phyloP scores from a whole-genome alignment of 2,888 invertebrate species.

The Doris montereyensis region DNA sequence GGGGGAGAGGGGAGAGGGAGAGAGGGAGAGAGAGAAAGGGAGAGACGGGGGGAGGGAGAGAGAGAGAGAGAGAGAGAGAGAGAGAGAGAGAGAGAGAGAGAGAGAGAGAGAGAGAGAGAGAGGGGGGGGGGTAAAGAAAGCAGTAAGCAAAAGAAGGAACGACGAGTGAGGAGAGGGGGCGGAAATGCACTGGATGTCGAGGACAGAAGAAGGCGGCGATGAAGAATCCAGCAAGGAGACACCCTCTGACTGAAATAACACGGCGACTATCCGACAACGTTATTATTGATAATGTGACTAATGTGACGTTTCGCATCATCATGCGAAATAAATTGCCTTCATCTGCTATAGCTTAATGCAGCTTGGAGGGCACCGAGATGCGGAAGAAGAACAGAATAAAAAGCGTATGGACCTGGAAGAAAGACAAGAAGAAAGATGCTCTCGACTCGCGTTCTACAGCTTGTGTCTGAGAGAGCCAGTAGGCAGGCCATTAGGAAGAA shows the following conservation, averaged over 20 bases:
- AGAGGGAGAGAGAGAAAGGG: too few relatives aligned
- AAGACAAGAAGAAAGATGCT: too few relatives aligned
- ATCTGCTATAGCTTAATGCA: too few relatives aligned
- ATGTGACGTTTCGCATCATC: too few relatives aligned
- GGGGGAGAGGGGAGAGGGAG: neutral
- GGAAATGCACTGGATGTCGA: neutral
- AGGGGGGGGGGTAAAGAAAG: neutral
- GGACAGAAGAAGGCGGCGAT: neutral
- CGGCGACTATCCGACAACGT: neutral
- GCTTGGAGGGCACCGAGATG: neutral
- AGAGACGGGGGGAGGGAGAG: neutral
- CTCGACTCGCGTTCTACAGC: too few relatives aligned
- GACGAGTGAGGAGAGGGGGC: neutral
- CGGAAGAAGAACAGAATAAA: neutral
- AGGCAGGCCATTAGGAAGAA: too few relatives aligned
- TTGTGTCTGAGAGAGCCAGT: too few relatives aligned
- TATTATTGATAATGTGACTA: neutral
- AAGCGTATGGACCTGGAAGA: neutral
- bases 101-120: conserved; percentile 24
- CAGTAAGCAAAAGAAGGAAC: neutral
- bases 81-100: conserved; percentile 15
- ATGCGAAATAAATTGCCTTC: too few relatives aligned
- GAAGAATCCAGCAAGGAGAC: neutral
- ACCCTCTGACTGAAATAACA: neutral
- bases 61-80: neutral